Base-by-base conservation (phyloP, 2,888 invertebrate species). In the Junonia oenone region DNA sequence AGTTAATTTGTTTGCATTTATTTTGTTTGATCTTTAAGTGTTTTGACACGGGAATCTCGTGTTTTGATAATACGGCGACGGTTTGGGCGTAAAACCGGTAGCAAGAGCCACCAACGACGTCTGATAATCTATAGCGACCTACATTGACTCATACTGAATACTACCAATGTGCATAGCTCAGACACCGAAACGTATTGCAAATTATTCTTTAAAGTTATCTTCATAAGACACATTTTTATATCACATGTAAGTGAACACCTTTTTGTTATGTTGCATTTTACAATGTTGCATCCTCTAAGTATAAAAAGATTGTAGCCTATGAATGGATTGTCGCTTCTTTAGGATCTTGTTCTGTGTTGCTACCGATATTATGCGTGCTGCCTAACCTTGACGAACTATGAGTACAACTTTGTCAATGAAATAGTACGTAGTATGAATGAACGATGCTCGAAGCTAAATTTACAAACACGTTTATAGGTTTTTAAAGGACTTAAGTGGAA, bases 61-160 rank as follows among this genome's bases (percentile, higher is more conserved):
- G 65, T 72, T 68, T 72, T 74, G 76, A 75, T 81, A 78, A 76
- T 76, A 70, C 54, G 51, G 70, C 66, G 59, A 68, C 66, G 67
- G 69, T 74, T 71, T 62, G 71, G 64, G 67, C 71, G 81, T 83
- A 84, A 82, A 84, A 86, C 87, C 83, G 83, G 88, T 88, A 85
- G 86, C 76, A 22, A 50, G 64, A 65, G 65, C 73, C 78, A 71
- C 73, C 73, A 72, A 73, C 71, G 71, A 67, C 67, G 74, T 66
- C 17, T 55, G 63, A 60, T 63, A 59, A 65, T 64, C 62, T 62
- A 59, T 62, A 59, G 54, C 59, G 58, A 57, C 56, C 58, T 58
- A 61, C 59, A 58, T 55, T 58, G 56, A 55, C 45, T 57, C 51
- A 33, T 49, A 59, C 19, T 47, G 38, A 31, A 35, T 26, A 31